A percentile compares a stretch with the other conserved stretches of the same genome.
Evolutionary conservation across 2,113 vertebrate species (phyloP).

Genomic region (Aix galericulata): DNA sequence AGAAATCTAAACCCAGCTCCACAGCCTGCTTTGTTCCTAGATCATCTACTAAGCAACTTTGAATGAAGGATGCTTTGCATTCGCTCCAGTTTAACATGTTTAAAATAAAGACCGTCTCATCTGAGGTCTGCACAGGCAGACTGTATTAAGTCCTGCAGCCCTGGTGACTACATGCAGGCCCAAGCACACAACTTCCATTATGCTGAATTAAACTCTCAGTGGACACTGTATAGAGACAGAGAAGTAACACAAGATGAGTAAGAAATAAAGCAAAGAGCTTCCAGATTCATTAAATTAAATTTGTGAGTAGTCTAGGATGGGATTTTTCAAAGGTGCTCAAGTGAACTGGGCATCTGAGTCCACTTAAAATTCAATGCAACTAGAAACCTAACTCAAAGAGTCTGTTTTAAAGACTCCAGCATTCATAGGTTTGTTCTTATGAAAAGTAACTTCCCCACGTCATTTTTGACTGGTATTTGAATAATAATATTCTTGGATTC

Average conservation of each 20-base stretch:
- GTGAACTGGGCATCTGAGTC: neutral
- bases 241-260: neutral
- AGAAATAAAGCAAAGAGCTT: neutral
- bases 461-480: neutral
- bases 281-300: neutral
- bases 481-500: neutral
- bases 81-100: neutral
- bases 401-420: neutral
- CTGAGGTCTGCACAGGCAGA: neutral
- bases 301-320: neutral
- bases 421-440: neutral
- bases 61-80: neutral
- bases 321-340: neutral
- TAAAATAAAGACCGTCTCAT: neutral
- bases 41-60: neutral
- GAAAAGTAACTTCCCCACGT: neutral
- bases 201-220: neutral
- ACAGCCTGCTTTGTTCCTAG: neutral
- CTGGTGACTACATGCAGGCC: accelerated
- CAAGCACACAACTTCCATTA: accelerated
- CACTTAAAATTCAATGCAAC: neutral
- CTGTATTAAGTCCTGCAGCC: accelerated
- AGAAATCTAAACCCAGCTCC: neutral
- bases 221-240: neutral
- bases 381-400: neutral